Base-by-base conservation (phyloP, 2,113 vertebrate species). In the Thermophis baileyi region DNA sequence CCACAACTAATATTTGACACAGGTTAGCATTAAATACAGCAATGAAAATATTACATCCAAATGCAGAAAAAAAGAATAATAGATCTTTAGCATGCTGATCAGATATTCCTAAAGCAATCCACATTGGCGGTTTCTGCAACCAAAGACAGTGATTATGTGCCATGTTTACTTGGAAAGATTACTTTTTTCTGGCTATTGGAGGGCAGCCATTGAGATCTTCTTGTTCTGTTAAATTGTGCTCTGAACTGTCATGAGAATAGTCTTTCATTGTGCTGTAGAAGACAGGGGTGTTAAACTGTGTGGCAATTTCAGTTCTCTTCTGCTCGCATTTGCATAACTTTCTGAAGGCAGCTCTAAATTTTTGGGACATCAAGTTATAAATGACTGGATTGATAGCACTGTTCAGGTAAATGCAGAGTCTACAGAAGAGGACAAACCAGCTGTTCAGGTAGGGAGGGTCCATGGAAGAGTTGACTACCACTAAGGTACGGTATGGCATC, bases 341-440 rank as follows among this genome's bases (percentile, higher is more conserved):
- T 51, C 96, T 97, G 74, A 99, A 99, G 1, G 98, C 98, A 1
- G 98, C 97, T 20, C 97, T 96, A 96, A 99, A 99, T 95, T 98
- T 98, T 96, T 98, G 98, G 0, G 98, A 99, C 98, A 98, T 98
- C 95, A 99, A 98, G 95, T 98, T 98, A 92, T 98, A 98, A 96
- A 99, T 91, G 95, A 98, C 97, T 92, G 98, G 98, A 96, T 98
- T 99, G 97, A 98, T 96, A 86, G 98, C 97, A 0, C 98, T 98
- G 97, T 99, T 99, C 95, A 97, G 95, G 95, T 98, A 98, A 97
- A 98, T 98, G 97, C 98, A 98, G 92, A 98, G 96, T 90, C 97
- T 97, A 94, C 98, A 98, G 98, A 98, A 98, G 92, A 99, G 98
- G 10, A 99, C 96, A 95, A 99, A 98, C 98, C 98, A 98, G 40